Evolutionary conservation across 2,797 vertebrate genomes (phyloP).

Genomic region (Pseudopleuronectes americanus): DNA sequence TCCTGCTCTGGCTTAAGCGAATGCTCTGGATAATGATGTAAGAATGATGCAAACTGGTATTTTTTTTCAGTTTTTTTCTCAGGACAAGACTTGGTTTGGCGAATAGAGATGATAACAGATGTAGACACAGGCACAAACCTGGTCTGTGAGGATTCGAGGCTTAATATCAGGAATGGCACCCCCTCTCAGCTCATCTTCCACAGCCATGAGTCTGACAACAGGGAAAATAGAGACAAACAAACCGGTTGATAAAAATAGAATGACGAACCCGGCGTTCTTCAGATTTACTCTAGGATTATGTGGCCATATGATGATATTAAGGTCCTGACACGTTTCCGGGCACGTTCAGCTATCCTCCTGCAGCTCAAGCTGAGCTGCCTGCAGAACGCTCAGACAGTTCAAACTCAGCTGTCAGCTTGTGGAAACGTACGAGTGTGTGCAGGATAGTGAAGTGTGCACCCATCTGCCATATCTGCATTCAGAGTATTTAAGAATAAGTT

Average conservation of each 20-base stretch:
- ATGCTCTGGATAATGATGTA: conserved; percentile 68
- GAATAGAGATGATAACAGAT: conserved; percentile 73
- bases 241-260: conserved; percentile 75
- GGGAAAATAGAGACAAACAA: conserved; percentile 78
- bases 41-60: conserved; percentile 62
- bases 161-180: conserved; percentile 92
- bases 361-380: conserved; percentile 55
- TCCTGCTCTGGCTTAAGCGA: conserved; percentile 55
- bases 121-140: conserved; percentile 87
- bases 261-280: conserved; percentile 83
- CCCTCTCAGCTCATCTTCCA: conserved; percentile 98
- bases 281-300: conserved; percentile 63
- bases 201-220: conserved; percentile 95
- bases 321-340: conserved; percentile 59
- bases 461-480: conserved; percentile 25
- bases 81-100: conserved; percentile 69
- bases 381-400: conserved; percentile 26
- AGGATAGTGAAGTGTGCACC: conserved; percentile 29
- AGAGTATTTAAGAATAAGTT: background rate
- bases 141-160: conserved; percentile 98
- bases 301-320: conserved; percentile 78
- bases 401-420: conserved; percentile 50
- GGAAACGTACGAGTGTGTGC: conserved; percentile 36
- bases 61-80: conserved; percentile 26
- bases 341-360: conserved; percentile 51